Percentiles rank a stretch among this genome's conserved stretches.
Conservation (phyloP, 2,797 vertebrate genomes). For the Trachurus trachurus region DNA sequence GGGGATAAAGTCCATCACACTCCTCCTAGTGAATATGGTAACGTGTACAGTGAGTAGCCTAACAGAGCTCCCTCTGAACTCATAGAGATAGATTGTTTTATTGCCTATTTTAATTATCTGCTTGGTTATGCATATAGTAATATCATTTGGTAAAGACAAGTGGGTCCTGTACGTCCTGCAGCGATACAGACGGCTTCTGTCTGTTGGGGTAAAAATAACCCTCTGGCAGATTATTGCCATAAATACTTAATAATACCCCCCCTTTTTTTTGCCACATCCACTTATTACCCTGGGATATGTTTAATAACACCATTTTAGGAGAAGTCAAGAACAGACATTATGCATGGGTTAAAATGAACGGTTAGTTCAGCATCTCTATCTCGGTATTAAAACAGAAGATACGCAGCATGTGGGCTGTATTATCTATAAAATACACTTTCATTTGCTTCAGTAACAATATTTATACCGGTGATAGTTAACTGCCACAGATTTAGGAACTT, state of each 20-base stretch:
- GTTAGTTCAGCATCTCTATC: not conserved
- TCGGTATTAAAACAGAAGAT: not conserved
- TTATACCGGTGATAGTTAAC: not conserved
- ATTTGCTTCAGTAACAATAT: not conserved
- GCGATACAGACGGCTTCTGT: not conserved
- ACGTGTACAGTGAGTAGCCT: no score
- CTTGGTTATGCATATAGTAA: slow-evolving; percentile 3
- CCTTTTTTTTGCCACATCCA: not conserved
- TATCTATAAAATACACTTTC: not conserved
- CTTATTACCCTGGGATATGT: slow-evolving; percentile 5
- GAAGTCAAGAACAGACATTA: slow-evolving; percentile 9
- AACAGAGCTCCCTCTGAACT: slow-evolving; percentile 1
- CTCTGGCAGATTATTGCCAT: slow-evolving; percentile 17
- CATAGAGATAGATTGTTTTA: slow-evolving; percentile 10
- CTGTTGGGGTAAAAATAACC: slow-evolving; percentile 4
- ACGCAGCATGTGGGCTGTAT: not conserved
- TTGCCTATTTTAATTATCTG: slow-evolving; percentile 1
- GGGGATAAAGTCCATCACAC: no score
- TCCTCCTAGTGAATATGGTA: no score
- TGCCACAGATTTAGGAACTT: not conserved
- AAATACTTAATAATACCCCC: slow-evolving; percentile 23
- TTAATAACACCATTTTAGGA: not conserved
- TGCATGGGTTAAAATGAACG: not conserved
- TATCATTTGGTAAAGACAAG: not conserved
- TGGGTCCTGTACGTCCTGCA: not conserved